A percentile compares a stretch with the other conserved stretches of the same genome.
These are phyloP conservation scores for Synanthedon tipuliformis DNA, from an alignment of 2,888 invertebrate genomes.

Conservation along the genomic window DNA sequence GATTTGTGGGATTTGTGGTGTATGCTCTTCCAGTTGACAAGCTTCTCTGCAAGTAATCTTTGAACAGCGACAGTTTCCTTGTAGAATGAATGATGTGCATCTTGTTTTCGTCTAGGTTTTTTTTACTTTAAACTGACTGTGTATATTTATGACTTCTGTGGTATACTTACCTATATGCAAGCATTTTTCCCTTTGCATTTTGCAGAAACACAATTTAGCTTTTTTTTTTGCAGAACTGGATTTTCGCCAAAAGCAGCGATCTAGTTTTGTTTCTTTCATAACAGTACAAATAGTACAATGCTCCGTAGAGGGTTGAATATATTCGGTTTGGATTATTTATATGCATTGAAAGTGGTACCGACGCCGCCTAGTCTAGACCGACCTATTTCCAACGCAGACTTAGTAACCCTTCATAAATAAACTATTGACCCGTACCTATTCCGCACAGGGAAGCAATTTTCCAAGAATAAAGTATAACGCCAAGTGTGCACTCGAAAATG, in stretches of 20 bases:
- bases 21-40: slow-evolving; percentile 15
- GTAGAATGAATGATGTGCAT: slow-evolving; percentile 3
- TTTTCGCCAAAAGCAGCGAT: slow-evolving; percentile 24
- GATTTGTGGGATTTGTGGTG: slow-evolving; percentile 17
- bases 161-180: neutral
- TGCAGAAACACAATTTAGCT: slow-evolving; percentile 3
- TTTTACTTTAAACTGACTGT: no score
- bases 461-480: no score
- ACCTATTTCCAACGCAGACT: slow-evolving; percentile 15
- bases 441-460: no score
- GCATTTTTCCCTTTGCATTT: slow-evolving; percentile 3
- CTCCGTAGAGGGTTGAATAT: slow-evolving; percentile 25
- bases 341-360: slow-evolving; percentile 18
- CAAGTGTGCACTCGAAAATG: no score
- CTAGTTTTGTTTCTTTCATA: slow-evolving; percentile 10
- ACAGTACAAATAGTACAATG: slow-evolving; percentile 15
- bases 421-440: no score
- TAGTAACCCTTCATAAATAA: no score
- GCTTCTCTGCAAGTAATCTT: slow-evolving; percentile 10
- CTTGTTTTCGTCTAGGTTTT: no score
- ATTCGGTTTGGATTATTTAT: slow-evolving; percentile 28
- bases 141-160: no score
- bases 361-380: slow-evolving; percentile 50
- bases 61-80: slow-evolving; percentile 6
- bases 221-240: slow-evolving; percentile 15